Base-by-base conservation (phyloP, 2,888 invertebrate species). In the Drosophila falleni region DNA sequence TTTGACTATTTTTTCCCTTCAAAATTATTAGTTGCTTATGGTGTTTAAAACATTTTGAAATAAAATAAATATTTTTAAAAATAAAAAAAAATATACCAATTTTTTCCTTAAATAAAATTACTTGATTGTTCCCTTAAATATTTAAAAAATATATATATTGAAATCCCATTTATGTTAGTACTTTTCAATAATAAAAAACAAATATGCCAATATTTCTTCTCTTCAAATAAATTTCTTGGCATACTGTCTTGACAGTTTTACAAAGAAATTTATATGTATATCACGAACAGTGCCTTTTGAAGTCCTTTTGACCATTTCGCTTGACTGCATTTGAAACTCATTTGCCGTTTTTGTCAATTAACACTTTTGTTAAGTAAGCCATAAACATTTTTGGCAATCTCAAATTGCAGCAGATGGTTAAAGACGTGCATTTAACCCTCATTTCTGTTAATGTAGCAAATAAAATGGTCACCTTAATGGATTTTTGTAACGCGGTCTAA, bases 341-440 rank as follows among this genome's bases (percentile, higher is more conserved):
- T 80, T 80, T 68, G 50, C 35, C 56, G 35, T 23, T 16, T 13
- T 54, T 71, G 63, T 75, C 84, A 85, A 89, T 85, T 89, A 85
- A 87, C 84, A 85, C 84, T 85, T 87, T 87, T 69, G 81, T 78
- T 66, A 56, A 84, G 75, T 71, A 75, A 74, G 75, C 78, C 62
- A 75, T 71, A 71, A 75, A 68, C 62, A 61, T 26, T 39, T 39
- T 15, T 37, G 33, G 33, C 44, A 49, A 33, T 44, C 49, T 29
- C 80, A 78, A 89, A 91, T 90, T 62, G 63, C 54, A 74, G 65
- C 91, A 91, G 91, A 91, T 91, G 91, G 87, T 78, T 91, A 91
- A 91, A 90, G 78, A 87, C 67, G 63, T 64, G 76, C 81, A 84
- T 90, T 85, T 90, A 91, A 90, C 90, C 89, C 90, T 90, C 90